Evolutionary conservation across 2,888 invertebrate species (phyloP).

Genomic region (Hoplodrina ambigua): DNA sequence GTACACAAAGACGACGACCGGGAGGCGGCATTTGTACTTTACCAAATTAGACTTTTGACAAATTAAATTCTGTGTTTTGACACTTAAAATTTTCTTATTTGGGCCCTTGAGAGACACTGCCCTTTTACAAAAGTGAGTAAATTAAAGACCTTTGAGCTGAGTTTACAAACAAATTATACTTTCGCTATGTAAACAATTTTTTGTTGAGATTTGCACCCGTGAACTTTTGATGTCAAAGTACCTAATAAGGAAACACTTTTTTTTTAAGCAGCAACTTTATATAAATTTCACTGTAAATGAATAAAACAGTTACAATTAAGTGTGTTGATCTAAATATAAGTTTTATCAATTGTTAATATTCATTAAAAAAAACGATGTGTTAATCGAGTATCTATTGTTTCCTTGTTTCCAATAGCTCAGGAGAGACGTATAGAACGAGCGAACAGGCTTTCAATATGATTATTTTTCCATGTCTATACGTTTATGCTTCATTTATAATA

Average conservation of each 20-base stretch:
- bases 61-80: conserved; percentile 55
- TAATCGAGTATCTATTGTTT: conserved; percentile 14
- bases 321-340: not conserved
- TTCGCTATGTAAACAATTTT: conserved; percentile 26
- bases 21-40: conserved; percentile 28
- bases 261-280: no score
- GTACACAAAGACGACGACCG: conserved; percentile 27
- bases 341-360: not conserved
- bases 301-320: not conserved
- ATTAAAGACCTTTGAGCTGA: conserved; percentile 37
- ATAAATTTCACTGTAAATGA: not conserved
- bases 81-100: conserved; percentile 50
- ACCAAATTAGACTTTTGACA: conserved; percentile 47
- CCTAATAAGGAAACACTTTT: not conserved
- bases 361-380: not conserved
- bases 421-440: conserved; percentile 37
- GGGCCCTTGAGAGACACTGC: conserved; percentile 27
- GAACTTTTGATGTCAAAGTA: conserved; percentile 11
- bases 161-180: conserved; percentile 38
- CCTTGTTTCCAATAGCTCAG: conserved; percentile 32
- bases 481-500: conserved; percentile 65
- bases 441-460: conserved; percentile 71
- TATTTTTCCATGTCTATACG: conserved; percentile 70
- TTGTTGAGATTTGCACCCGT: conserved; percentile 17
- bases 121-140: conserved; percentile 28